phyloP scores from a whole-genome alignment of 2,888 invertebrate genomes.

The Crocallis elinguaria region DNA sequence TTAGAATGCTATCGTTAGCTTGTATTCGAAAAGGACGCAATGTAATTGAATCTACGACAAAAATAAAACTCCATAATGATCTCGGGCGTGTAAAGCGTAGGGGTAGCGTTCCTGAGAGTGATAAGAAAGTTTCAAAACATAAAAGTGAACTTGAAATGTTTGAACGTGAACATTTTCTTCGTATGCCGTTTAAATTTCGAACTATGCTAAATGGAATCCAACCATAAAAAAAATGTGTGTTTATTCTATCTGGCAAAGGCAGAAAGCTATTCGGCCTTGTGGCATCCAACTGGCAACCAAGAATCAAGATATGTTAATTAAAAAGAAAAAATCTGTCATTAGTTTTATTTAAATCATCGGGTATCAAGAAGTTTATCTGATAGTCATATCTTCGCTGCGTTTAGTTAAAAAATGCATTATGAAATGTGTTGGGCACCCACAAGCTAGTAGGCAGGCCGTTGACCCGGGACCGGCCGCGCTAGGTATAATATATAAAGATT shows the following conservation, averaged over 20 bases:
- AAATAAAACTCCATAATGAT: slow-evolving; percentile 16
- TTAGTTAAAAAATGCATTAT: slow-evolving; percentile 49
- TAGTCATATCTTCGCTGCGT: slow-evolving; percentile 35
- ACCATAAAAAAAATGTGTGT: slow-evolving; percentile 13
- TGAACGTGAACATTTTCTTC: slow-evolving; percentile 1
- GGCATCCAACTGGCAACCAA: slow-evolving; percentile 18
- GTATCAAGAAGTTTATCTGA: slow-evolving; percentile 32
- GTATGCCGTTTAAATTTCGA: background rate
- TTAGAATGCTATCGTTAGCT: slow-evolving; percentile 67
- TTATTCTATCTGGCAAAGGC: background rate
- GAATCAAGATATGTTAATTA: slow-evolving; percentile 24
- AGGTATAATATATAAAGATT: slow-evolving; percentile 58
- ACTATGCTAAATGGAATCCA: background rate
- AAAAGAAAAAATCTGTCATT: slow-evolving; percentile 32
- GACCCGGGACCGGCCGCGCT: slow-evolving; percentile 47
- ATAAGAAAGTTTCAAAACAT: slow-evolving; percentile 18
- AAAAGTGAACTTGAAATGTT: background rate
- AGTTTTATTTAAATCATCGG: slow-evolving; percentile 37
- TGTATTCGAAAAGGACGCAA: slow-evolving; percentile 33
- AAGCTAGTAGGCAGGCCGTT: slow-evolving; percentile 26
- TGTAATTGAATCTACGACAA: slow-evolving; percentile 36
- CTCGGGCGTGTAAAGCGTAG: slow-evolving; percentile 1
- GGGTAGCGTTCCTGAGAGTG: slow-evolving; percentile 16
- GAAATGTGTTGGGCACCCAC: slow-evolving; percentile 39
- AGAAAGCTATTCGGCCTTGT: slow-evolving; percentile 17